Percentiles rank a stretch among this genome's conserved stretches.
Evolutionary conservation across 2,797 vertebrate genomes (phyloP).

Genomic region (Mormyrops boulengeri): DNA sequence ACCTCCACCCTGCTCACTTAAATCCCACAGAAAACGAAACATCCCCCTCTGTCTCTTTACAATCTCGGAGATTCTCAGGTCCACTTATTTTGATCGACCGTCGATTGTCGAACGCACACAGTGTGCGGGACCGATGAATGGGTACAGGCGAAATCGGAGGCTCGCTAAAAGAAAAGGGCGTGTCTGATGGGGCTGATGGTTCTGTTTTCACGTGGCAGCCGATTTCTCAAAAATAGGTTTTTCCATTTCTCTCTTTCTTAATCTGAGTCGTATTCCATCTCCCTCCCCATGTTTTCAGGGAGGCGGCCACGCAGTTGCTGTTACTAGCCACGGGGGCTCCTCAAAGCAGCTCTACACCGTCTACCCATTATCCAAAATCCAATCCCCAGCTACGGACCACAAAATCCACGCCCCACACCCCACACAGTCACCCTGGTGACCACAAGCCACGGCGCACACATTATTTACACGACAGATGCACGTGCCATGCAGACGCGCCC

Average conservation of each 20-base stretch:
- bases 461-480: not conserved
- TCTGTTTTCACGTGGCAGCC: not conserved
- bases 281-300: not conserved
- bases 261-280: not conserved
- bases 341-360: not conserved
- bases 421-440: not conserved
- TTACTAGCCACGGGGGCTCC: not conserved
- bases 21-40: not conserved
- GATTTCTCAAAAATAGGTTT: conserved; percentile 16
- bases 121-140: not conserved
- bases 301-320: not conserved
- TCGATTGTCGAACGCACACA: not conserved
- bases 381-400: conserved; percentile 20
- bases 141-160: not conserved
- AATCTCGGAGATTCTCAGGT: not conserved
- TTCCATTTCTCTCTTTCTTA: not conserved
- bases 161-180: not conserved
- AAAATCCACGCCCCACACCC: conserved; percentile 6
- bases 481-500: not conserved
- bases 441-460: conserved; percentile 19
- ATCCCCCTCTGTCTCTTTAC: too few species aligned
- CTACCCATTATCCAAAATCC: conserved; percentile 1
- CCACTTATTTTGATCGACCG: not conserved
- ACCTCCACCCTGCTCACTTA: not conserved
- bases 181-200: not conserved